These are phyloP conservation scores for Gymnoscelis rufifasciata DNA, from an alignment of 2,888 invertebrate genomes.

Conservation along the genomic window DNA sequence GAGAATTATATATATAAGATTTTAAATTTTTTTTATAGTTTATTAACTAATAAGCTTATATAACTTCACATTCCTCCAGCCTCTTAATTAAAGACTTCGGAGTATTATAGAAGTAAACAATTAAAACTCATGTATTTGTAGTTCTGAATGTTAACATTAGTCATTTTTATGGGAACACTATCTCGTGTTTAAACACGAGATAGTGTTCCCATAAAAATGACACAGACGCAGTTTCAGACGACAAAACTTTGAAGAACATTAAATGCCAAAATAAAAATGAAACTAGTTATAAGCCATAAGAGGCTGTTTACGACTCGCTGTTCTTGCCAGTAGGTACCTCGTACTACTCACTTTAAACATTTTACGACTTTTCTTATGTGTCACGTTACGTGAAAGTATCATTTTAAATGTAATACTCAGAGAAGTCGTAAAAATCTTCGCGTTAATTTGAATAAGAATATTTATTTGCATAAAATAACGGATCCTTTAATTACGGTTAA, in stretches of 20 bases:
- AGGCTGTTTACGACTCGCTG: constrained; percentile 25
- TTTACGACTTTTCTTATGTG: constrained; percentile 4
- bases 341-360: constrained; percentile 4
- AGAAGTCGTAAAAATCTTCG: neutral
- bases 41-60: no score
- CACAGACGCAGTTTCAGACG: neutral
- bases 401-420: no score
- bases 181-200: no score
- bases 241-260: constrained; percentile 11
- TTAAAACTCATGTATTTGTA: no score
- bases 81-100: no score
- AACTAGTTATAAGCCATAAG: constrained; percentile 20
- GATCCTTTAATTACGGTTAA: neutral
- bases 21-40: no score
- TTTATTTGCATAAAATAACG: neutral
- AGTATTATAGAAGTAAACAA: no score
- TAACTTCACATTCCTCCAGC: no score
- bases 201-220: no score
- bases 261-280: constrained; percentile 24
- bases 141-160: no score
- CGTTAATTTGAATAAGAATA: neutral
- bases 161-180: no score
- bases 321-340: constrained; percentile 16
- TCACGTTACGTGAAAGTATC: neutral
- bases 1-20: no score